phyloP scores from a whole-genome alignment of 1,140 invertebrate genomes.

The Riptortus pedestris region DNA sequence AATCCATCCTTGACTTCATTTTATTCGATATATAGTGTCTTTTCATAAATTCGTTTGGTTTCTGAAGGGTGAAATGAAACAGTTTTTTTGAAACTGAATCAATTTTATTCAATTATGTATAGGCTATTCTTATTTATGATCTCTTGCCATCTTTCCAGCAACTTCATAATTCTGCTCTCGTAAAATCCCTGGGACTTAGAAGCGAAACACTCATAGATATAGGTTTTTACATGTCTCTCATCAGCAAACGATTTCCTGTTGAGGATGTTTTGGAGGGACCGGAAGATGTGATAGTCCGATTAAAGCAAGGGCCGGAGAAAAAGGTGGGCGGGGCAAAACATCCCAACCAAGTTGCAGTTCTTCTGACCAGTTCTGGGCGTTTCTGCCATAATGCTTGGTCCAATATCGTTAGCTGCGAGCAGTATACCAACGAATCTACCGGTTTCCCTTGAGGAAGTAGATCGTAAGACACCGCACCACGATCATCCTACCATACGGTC shows the following conservation, averaged over 20 bases:
- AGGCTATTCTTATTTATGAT: too few relatives aligned
- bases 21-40: too few relatives aligned
- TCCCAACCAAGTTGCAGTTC: background rate
- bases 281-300: background rate
- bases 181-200: background rate
- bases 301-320: background rate
- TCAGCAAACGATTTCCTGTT: too few relatives aligned
- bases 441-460: background rate
- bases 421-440: background rate
- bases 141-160: too few relatives aligned
- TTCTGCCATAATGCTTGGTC: background rate
- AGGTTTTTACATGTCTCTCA: background rate
- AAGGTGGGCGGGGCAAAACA: too few relatives aligned
- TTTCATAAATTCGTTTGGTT: too few relatives aligned
- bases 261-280: too few relatives aligned
- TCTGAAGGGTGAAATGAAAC: too few relatives aligned
- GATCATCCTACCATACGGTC: background rate
- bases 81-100: too few relatives aligned
- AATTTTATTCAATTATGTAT: too few relatives aligned
- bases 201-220: background rate
- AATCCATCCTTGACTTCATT: too few relatives aligned
- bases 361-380: background rate
- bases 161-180: background rate
- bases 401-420: background rate
- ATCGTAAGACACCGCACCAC: background rate